Conservation (phyloP, 2,113 vertebrate species). For the Dinomys branickii region DNA sequence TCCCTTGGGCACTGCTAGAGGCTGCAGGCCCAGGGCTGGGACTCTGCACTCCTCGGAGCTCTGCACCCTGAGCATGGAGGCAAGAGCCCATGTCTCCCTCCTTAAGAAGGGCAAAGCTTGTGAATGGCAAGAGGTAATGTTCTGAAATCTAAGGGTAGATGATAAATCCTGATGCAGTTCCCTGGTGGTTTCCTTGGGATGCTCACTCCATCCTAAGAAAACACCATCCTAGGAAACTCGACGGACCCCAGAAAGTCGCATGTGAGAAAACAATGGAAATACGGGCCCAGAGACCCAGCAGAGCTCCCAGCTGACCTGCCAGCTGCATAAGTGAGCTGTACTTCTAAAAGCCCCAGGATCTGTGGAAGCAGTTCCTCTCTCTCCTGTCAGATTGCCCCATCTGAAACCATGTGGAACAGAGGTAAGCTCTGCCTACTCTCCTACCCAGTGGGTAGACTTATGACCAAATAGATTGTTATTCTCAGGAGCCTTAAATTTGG, state of each 20-base stretch:
- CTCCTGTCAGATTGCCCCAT: neutral
- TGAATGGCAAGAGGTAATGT: neutral
- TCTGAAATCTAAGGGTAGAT: neutral
- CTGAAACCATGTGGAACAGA: neutral
- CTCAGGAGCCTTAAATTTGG: neutral
- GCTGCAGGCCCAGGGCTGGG: accelerated
- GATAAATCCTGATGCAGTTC: neutral
- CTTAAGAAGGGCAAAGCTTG: neutral
- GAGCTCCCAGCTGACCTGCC: neutral
- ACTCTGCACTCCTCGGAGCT: neutral
- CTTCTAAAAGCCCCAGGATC: neutral
- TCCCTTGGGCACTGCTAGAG: neutral
- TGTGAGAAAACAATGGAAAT: neutral
- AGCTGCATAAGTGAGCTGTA: neutral
- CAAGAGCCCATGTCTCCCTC: neutral
- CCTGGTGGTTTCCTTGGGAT: neutral
- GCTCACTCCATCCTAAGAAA: neutral
- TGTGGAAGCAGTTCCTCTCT: neutral
- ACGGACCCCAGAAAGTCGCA: neutral
- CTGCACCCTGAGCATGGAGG: neutral
- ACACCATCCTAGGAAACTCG: neutral
- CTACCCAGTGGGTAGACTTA: neutral
- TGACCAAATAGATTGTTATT: neutral
- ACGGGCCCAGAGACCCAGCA: neutral
- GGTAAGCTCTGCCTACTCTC: neutral